phyloP scores from a whole-genome alignment of 2,113 vertebrate genomes.

The Quiscalus mexicanus region DNA sequence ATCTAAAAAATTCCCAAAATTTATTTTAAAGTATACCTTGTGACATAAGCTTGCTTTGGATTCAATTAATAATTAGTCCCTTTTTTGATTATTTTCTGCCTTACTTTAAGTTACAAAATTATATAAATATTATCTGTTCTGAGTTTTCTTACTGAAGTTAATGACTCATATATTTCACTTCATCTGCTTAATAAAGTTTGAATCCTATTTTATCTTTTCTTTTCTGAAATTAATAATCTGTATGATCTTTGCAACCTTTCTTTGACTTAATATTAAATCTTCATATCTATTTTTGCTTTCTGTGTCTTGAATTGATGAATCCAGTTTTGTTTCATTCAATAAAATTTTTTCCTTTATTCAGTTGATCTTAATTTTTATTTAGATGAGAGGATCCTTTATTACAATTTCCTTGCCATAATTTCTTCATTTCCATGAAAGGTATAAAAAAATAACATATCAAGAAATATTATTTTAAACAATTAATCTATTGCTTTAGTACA shows the following conservation, averaged over 20 bases:
- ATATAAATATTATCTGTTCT: not conserved
- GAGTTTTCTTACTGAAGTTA: not conserved
- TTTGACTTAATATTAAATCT: not conserved
- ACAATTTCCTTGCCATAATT: not conserved
- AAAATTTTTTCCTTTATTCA: not conserved
- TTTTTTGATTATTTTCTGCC: not conserved
- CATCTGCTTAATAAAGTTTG: not conserved
- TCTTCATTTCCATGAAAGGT: not conserved
- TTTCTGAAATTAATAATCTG: slow-evolving; percentile 5
- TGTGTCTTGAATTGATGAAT: not conserved
- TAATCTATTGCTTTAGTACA: not conserved
- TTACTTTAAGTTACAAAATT: not conserved
- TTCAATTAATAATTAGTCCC: not conserved
- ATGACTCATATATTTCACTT: not conserved
- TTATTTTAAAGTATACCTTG: not conserved
- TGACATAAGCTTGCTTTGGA: not conserved
- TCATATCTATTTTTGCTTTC: not conserved
- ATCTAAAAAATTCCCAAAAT: not conserved
- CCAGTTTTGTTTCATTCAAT: not conserved
- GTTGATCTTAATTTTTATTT: not conserved
- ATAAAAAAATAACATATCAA: not conserved
- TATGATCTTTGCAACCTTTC: not conserved
- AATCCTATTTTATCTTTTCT: not conserved
- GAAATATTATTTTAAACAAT: not conserved
- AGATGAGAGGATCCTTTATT: not conserved